Conservation (phyloP, 2,888 invertebrate genomes). For the Apodemia hepburni region DNA sequence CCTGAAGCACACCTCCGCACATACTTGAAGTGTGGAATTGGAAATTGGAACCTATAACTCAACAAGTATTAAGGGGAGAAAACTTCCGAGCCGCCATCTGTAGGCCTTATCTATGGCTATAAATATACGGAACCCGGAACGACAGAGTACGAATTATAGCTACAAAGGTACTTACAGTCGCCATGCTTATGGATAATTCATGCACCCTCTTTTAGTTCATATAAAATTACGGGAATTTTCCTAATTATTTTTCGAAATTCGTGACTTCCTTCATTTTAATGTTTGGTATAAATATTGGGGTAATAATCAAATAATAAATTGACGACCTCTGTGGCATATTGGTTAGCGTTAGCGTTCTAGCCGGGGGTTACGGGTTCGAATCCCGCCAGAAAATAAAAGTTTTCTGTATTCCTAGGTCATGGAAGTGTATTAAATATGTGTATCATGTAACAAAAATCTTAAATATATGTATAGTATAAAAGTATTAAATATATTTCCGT, state of each 20-base stretch:
- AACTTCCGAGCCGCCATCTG: constrained; percentile 73
- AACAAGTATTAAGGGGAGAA: constrained; percentile 77
- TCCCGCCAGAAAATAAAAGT: too few relatives aligned
- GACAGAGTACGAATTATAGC: constrained; percentile 69
- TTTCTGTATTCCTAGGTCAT: too few relatives aligned
- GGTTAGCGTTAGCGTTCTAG: too few relatives aligned
- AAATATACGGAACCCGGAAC: constrained; percentile 69
- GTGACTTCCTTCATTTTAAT: constrained; percentile 31
- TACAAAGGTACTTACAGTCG: constrained; percentile 61
- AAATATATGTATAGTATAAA: too few relatives aligned
- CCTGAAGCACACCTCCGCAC: constrained; percentile 37
- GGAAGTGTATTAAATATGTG: too few relatives aligned
- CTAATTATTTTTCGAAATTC: constrained; percentile 57
- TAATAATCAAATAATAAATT: too few relatives aligned
- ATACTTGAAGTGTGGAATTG: constrained; percentile 70
- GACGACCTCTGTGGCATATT: too few relatives aligned
- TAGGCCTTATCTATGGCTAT: constrained; percentile 74
- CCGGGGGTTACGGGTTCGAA: too few relatives aligned
- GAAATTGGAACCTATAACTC: constrained; percentile 78
- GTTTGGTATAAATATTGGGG: too few relatives aligned
- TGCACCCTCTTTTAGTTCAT: constrained; percentile 68
- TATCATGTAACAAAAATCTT: too few relatives aligned
- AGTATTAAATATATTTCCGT: too few relatives aligned
- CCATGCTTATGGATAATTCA: constrained; percentile 72
- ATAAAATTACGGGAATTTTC: constrained; percentile 58